A percentile compares a stretch with the other conserved stretches of the same genome.
phyloP scores from a whole-genome alignment of 2,113 vertebrate species.

The Oostethus manadensis region DNA sequence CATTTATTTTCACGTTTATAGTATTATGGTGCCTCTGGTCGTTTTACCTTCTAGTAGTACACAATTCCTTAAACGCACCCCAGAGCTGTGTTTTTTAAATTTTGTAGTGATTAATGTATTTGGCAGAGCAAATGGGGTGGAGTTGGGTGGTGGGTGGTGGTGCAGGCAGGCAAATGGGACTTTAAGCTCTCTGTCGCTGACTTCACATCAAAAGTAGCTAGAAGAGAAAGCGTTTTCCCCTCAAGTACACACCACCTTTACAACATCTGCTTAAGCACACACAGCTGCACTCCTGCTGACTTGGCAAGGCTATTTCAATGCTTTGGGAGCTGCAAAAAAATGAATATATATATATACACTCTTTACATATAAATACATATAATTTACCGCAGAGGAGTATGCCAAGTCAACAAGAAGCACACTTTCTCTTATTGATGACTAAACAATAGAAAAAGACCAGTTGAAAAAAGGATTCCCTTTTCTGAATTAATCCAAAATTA shows the following conservation, averaged over 20 bases:
- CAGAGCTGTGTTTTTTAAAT: conserved; percentile 3
- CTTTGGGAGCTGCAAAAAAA: conserved; percentile 38
- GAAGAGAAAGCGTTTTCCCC: conserved; percentile 46
- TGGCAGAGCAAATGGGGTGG: conserved; percentile 13
- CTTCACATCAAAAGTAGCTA: conserved; percentile 33
- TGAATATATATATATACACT: conserved; percentile 1
- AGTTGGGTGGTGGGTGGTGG: too few relatives aligned
- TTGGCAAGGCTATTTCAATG: conserved; percentile 55
- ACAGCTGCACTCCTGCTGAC: conserved; percentile 61
- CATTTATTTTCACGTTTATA: background rate
- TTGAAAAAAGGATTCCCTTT: too few relatives aligned
- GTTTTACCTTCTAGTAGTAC: conserved; percentile 1
- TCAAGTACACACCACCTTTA: conserved; percentile 21
- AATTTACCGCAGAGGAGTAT: conserved; percentile 42
- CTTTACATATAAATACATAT: too few relatives aligned
- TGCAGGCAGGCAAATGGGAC: conserved; percentile 37
- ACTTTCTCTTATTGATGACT: conserved; percentile 7
- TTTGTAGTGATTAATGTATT: conserved; percentile 50
- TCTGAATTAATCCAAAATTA: too few relatives aligned
- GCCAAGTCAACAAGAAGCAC: conserved; percentile 48
- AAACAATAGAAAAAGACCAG: background rate
- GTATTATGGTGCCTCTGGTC: conserved; percentile 5
- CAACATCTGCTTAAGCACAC: conserved; percentile 64
- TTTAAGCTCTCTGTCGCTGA: conserved; percentile 39
- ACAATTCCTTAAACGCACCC: conserved; percentile 25